Percentiles rank a stretch among this genome's conserved stretches.
These are phyloP conservation scores for Dendrolimus punctatus DNA, from an alignment of 1,140 invertebrate species.

Conservation along the genomic window DNA sequence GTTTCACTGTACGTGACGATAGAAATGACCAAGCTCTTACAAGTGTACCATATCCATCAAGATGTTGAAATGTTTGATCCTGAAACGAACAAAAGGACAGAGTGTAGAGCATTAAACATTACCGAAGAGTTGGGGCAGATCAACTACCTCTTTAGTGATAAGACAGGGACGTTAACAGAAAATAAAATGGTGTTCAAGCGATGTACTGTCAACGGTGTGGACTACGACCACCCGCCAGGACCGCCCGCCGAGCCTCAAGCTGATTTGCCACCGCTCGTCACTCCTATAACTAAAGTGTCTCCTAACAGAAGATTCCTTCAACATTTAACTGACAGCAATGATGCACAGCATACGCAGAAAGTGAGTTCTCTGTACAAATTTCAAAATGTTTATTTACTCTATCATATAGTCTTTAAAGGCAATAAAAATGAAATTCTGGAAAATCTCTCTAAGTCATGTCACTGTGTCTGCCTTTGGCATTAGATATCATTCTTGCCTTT, in stretches of 20 bases:
- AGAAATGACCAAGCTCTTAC: conserved; percentile 96
- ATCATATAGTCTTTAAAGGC: no score
- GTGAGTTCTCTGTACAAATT: conserved; percentile 19
- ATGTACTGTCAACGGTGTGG: conserved; percentile 90
- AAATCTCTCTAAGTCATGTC: no score
- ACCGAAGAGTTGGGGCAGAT: conserved; percentile 97
- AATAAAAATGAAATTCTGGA: no score
- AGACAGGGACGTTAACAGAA: conserved; percentile 97
- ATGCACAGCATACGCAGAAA: conserved; percentile 56
- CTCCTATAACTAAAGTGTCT: conserved; percentile 70
- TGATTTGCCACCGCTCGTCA: conserved; percentile 70
- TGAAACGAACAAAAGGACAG: conserved; percentile 87
- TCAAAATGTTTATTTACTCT: no score
- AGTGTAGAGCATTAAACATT: conserved; percentile 96
- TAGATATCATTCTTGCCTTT: no score
- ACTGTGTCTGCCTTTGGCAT: no score
- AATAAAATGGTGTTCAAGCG: conserved; percentile 97
- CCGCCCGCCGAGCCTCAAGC: conserved; percentile 69
- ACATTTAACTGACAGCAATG: conserved; percentile 68
- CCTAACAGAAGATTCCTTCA: conserved; percentile 79
- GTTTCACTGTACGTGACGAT: conserved; percentile 97
- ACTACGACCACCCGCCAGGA: conserved; percentile 87
- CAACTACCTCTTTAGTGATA: conserved; percentile 97
- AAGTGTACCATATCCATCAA: conserved; percentile 96
- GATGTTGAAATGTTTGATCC: conserved; percentile 91